A percentile compares a stretch with the other conserved stretches of the same genome.
Conservation (phyloP, 2,797 vertebrate species). For the Eleutherodactylus coqui region DNA sequence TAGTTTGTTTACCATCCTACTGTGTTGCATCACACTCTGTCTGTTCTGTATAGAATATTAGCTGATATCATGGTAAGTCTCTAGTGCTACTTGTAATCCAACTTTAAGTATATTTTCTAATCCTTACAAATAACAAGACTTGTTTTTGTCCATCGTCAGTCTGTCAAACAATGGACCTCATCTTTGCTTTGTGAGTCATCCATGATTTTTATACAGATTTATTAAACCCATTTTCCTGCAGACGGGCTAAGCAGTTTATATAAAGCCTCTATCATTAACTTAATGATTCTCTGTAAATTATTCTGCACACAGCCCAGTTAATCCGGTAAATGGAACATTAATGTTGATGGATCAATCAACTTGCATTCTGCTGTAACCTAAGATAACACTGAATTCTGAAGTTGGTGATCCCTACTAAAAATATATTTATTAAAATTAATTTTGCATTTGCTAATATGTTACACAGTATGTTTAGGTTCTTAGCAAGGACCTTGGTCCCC, state of each 20-base stretch:
- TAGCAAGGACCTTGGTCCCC: not conserved
- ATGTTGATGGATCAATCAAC: conserved; percentile 56
- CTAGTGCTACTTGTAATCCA: not conserved
- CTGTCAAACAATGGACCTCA: conserved; percentile 47
- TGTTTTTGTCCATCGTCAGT: not conserved
- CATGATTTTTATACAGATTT: conserved; percentile 61
- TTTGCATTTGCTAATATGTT: not conserved
- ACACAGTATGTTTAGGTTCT: fast-evolving
- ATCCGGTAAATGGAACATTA: conserved; percentile 66
- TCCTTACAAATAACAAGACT: conserved; percentile 20
- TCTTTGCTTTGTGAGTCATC: conserved; percentile 7
- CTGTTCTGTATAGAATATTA: not conserved
- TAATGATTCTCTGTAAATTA: conserved; percentile 76
- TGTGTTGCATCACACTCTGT: not conserved
- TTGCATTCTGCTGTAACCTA: conserved; percentile 39
- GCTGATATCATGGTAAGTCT: not conserved
- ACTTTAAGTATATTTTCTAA: conserved; percentile 1
- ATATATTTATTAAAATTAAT: not conserved
- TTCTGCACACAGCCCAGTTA: conserved; percentile 64
- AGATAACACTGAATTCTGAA: conserved; percentile 44
- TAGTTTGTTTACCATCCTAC: not conserved
- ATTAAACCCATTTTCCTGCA: conserved; percentile 66
- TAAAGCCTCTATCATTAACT: conserved; percentile 73
- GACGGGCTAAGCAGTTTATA: conserved; percentile 70
- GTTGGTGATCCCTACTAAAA: not conserved